Evolutionary conservation across 1,140 invertebrate genomes (phyloP), one percentile per base, ranked within the genome.

Genomic region (Drosophila bifasciata): DNA sequence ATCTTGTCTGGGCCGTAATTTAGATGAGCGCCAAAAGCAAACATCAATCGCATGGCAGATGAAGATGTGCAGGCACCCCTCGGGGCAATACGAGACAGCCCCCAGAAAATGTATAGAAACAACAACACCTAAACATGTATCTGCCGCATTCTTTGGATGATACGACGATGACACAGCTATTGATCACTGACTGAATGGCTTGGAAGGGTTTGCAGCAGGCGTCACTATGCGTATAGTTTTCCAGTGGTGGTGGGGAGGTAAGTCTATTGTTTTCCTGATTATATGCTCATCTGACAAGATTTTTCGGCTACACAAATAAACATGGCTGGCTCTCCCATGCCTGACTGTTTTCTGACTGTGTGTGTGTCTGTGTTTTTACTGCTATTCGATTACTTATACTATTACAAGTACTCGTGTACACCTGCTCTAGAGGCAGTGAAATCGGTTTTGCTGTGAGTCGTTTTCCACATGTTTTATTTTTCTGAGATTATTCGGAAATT

Each of bases 11-110:
- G 11, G 13, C 32, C 32, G 32, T 36, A 36, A 36, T 36, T 36
- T 11, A 11, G 32, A 36, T 13, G 32, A 36, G 32, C 11, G 49
- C 43, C 61, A 58, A 53, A 44, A 64, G 28, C 61, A 61, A 36
- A 36, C 36, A 61, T n/a, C 15, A 28, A 64, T 64, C 44, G 62
- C 66, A 67, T 48, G 45, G 46, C 9, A 36, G 32, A 69, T 70
- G 67, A 70, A 70, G 67, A 70, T 44, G 49, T 68, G 62, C 63
- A 68, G 40, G 32, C 28, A 23, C 60, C 48, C 28, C 64, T 41
- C 3, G 25, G 25, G 25, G 41, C 51, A 19, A 66, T 52, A 40
- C 43, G 40, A 62, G 43, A 45, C 23, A 44, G 21, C 23, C 45
- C 25, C 43, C 25, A 32, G 46, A 68, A 15, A 56, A 15, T 11